Conservation (phyloP, 2,888 invertebrate genomes). For the Orchesella flavescens region DNA sequence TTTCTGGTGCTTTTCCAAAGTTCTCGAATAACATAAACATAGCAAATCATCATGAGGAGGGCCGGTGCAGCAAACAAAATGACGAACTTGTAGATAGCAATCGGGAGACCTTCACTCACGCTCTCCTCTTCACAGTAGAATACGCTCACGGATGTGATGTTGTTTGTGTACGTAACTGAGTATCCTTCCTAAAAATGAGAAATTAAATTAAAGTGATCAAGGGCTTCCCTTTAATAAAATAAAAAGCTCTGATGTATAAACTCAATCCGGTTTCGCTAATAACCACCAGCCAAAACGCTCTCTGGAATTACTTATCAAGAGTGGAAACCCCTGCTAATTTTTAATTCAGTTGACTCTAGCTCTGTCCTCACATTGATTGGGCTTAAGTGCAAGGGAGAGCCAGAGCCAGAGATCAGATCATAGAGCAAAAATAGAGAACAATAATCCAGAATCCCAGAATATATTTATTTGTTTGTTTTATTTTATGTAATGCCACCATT, state of each 20-base stretch:
- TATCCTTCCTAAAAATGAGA: conserved; percentile 67
- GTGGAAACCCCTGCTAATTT: not conserved
- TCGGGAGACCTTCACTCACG: conserved; percentile 71
- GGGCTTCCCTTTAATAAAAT: not conserved
- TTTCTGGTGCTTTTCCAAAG: conserved; percentile 74
- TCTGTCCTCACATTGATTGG: too few species aligned
- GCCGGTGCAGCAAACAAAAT: conserved; percentile 74
- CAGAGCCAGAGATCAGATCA: too few species aligned
- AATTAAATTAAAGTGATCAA: not conserved
- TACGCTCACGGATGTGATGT: conserved; percentile 73
- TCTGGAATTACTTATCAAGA: not conserved
- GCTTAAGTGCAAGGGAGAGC: too few species aligned
- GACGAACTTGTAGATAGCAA: conserved; percentile 74
- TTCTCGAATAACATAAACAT: conserved; percentile 74
- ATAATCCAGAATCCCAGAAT: too few species aligned
- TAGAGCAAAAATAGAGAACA: too few species aligned
- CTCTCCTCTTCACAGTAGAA: conserved; percentile 73
- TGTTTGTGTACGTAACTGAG: conserved; percentile 73
- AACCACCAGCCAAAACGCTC: not conserved
- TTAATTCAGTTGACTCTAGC: too few species aligned
- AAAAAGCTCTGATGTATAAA: not conserved
- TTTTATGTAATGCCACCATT: too few species aligned
- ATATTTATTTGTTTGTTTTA: too few species aligned
- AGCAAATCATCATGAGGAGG: conserved; percentile 74
- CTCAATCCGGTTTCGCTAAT: not conserved